phyloP scores from a whole-genome alignment of 2,797 vertebrate genomes.

The Tachyglossus aculeatus region DNA sequence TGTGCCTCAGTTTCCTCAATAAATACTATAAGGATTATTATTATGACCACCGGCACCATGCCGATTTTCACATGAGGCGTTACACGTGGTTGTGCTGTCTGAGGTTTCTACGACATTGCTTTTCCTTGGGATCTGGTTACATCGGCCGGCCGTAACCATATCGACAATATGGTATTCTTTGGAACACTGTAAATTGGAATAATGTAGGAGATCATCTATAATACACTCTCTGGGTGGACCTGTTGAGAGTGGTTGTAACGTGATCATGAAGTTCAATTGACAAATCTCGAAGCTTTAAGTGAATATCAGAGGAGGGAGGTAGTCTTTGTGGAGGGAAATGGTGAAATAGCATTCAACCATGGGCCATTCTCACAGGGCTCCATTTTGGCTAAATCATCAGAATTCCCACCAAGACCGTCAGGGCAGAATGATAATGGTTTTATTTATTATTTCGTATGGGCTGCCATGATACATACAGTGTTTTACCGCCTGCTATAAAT shows the following conservation, averaged over 20 bases:
- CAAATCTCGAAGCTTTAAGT: conserved; percentile 45
- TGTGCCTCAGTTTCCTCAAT: too few relatives aligned
- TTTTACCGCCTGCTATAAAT: conserved; percentile 57
- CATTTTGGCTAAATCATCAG: conserved; percentile 65
- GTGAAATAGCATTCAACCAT: conserved; percentile 41
- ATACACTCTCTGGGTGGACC: conserved; percentile 51
- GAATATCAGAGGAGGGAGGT: conserved; percentile 19
- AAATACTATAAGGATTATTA: too few relatives aligned
- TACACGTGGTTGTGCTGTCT: background rate
- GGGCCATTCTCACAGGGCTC: conserved; percentile 43
- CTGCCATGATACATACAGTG: conserved; percentile 57
- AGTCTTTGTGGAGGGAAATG: conserved; percentile 30
- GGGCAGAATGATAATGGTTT: conserved; percentile 52
- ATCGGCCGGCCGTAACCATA: background rate
- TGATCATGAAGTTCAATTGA: conserved; percentile 51
- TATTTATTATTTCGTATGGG: conserved; percentile 57
- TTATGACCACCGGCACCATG: too few relatives aligned
- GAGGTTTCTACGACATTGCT: background rate
- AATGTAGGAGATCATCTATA: background rate
- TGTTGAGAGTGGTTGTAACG: conserved; percentile 46
- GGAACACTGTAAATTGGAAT: conserved; percentile 38
- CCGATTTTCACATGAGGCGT: too few relatives aligned
- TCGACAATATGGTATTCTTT: conserved; percentile 20
- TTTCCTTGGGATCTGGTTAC: background rate
- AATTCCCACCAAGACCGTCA: conserved; percentile 55